Conservation (phyloP, 2,797 vertebrate genomes). For the Okamejei kenojei region DNA sequence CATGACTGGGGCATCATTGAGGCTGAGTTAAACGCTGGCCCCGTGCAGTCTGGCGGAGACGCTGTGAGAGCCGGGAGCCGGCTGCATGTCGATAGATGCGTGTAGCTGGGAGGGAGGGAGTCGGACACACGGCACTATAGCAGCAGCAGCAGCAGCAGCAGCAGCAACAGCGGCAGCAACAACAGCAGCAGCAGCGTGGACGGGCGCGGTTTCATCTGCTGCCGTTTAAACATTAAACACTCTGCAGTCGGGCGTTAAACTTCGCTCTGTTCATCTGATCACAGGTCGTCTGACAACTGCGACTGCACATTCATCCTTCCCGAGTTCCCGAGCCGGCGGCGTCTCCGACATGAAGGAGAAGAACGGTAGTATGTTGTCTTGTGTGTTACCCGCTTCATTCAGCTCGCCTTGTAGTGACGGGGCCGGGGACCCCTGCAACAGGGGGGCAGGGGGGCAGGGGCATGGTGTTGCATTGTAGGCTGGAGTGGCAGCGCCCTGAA, state of each 20-base stretch:
- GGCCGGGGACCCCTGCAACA: too few species aligned
- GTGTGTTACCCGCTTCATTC: too few species aligned
- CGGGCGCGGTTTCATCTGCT: not conserved
- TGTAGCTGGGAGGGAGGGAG: not conserved
- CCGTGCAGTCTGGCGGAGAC: constrained; percentile 25
- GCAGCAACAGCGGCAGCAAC: constrained; percentile 41
- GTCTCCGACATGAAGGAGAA: constrained; percentile 54
- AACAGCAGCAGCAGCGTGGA: too few species aligned
- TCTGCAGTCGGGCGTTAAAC: constrained; percentile 44
- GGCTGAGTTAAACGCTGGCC: not conserved
- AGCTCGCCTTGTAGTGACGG: too few species aligned
- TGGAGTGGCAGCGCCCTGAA: too few species aligned
- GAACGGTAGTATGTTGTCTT: constrained; percentile 51
- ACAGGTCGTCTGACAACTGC: constrained; percentile 47
- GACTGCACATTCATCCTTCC: constrained; percentile 47
- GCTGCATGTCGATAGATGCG: constrained; percentile 41
- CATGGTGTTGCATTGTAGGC: too few species aligned
- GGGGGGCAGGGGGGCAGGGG: too few species aligned
- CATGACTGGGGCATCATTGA: not conserved
- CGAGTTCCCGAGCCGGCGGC: constrained; percentile 33
- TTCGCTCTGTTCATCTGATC: constrained; percentile 45
- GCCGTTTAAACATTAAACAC: constrained; percentile 70
- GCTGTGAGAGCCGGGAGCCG: constrained; percentile 23
- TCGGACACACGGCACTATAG: too few species aligned
- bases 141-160: constrained; percentile 29